These are phyloP conservation scores for Auanema sp. DNA, from an alignment of 2,888 invertebrate species.

Conservation along the genomic window DNA sequence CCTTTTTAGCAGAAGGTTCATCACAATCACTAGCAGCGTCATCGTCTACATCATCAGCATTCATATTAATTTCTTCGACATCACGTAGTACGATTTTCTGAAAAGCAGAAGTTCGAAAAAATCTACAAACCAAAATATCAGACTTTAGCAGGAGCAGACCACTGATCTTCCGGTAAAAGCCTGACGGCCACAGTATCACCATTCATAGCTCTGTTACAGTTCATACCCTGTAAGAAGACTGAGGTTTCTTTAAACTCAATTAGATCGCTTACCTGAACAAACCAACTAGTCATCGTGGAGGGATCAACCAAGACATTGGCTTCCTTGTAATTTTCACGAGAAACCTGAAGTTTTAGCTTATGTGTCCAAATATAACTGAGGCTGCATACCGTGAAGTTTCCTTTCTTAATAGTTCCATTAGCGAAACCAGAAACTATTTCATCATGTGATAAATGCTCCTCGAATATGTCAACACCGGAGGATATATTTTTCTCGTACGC, in stretches of 20 bases:
- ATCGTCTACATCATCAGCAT: conserved; percentile 42
- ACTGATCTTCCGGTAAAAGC: conserved; percentile 82
- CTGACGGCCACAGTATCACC: conserved; percentile 88
- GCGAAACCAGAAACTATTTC: conserved; percentile 81
- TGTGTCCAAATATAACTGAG: conserved; percentile 5
- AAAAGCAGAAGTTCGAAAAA: not conserved
- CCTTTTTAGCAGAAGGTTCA: conserved; percentile 38
- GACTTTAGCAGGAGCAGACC: conserved; percentile 76
- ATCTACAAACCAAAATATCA: conserved; percentile 2
- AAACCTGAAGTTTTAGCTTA: conserved; percentile 72
- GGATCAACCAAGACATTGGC: conserved; percentile 81
- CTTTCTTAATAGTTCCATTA: conserved; percentile 77
- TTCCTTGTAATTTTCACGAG: conserved; percentile 90
- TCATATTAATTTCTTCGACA: conserved; percentile 38
- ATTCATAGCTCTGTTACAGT: conserved; percentile 89
- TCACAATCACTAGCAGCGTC: conserved; percentile 26
- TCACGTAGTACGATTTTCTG: conserved; percentile 39
- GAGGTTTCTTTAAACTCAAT: conserved; percentile 2
- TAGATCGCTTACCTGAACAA: conserved; percentile 32
- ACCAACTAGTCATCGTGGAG: conserved; percentile 67
- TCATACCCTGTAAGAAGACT: conserved; percentile 68
- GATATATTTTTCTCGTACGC: conserved; percentile 32
- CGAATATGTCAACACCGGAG: conserved; percentile 20
- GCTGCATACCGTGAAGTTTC: conserved; percentile 76
- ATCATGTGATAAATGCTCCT: conserved; percentile 78